Base-by-base conservation (phyloP, 1,140 invertebrate genomes). In the Drosophila ohnishii region DNA sequence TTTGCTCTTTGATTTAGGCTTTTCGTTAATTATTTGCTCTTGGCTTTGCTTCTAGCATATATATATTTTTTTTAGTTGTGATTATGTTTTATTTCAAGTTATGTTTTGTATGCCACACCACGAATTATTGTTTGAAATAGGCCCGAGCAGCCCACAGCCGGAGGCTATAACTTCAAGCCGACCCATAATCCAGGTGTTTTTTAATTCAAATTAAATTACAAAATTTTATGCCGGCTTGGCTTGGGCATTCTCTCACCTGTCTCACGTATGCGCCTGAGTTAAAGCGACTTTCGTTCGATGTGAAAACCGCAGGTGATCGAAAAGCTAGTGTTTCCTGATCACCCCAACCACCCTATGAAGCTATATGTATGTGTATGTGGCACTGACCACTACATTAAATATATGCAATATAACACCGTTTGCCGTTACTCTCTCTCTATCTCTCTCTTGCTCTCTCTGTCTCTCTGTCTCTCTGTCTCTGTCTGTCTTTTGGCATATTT, bases 91-190 rank as follows among this genome's bases (percentile, higher is more conserved):
- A 1, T 9, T 22, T 58, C 40, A 9, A 11, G 28, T 51, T 71
- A 32, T 8, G 39, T 44, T 67, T 2, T 44, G 47, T 72, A 59
- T 60, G 73, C 78, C 81, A 85, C 83, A 85, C 82, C 83, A 85
- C 82, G 78, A 85, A 85, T 75, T 75, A 75, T 75, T 75, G 73
- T 75, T 75, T 75, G 37, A 72, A 59, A 63, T 75, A 19, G 34
- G 28, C n/a, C 55, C 40, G 53, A 57, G 61, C 53, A 58, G 58
- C 42, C 30, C 45, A n/a, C 16, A 22, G n/a, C 28, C 28, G 10
- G 25, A 13, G 10, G 10, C 8, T 32, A 32, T 60, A 25, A 5
- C 37, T 34, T 42, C 37, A 30, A 32, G 16, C 32, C 42, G 6
- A 30, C 34, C 4, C 9, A n/a, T 22, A 13, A 13, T n/a, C 13